Base-by-base conservation (phyloP, 2,113 vertebrate genomes). In the Stigmatopora nigra region DNA sequence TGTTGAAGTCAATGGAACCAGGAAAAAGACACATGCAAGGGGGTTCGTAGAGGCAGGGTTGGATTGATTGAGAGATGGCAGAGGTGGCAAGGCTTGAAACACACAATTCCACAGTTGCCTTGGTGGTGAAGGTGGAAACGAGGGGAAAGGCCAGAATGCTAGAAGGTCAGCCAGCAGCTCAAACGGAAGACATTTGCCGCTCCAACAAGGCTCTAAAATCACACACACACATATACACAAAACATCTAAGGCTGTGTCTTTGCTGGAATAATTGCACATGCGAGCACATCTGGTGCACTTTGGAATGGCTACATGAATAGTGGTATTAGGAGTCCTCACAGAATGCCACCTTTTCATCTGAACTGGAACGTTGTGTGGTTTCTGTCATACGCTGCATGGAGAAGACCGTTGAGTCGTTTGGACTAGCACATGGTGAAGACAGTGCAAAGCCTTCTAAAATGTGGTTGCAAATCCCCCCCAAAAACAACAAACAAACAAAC, bases 281-380 rank as follows among this genome's bases (percentile, higher is more conserved):
- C 68, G 77, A 85, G 79, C 79, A 84, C 84, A 86, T 88, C 85
- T 86, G 86, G 84, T 85, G 86, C 80, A 86, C 84, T 85, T 86
- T 84, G 84, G 84, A 79, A 84, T 70, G 81, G 77, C 77, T 76
- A 62, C 6, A 64, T 44, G 78, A 66, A 76, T 68, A 25, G 78
- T 72, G 78, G 77, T 79, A 83, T 81, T 80, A 70, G 71, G 59
- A 46, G 67, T 55, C 58, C 58, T n/a, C 57, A n/a, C 57, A 10
- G 36, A 59, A 59, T 59, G 36, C 41, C 41, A 20, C 12, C 19
- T 45, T 61, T 41, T 60, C 19, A 61, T 56, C 53, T 31, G 12
- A 20, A 22, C 41, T 8, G 13, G 12, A 22, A 22, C 8, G 6
- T 22, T 22, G 59, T 8, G 2, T 45, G 5, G 4, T 41, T 44